Evolutionary conservation across 2,888 invertebrate genomes (phyloP).

Genomic region (Coelogynopora nodosa): DNA sequence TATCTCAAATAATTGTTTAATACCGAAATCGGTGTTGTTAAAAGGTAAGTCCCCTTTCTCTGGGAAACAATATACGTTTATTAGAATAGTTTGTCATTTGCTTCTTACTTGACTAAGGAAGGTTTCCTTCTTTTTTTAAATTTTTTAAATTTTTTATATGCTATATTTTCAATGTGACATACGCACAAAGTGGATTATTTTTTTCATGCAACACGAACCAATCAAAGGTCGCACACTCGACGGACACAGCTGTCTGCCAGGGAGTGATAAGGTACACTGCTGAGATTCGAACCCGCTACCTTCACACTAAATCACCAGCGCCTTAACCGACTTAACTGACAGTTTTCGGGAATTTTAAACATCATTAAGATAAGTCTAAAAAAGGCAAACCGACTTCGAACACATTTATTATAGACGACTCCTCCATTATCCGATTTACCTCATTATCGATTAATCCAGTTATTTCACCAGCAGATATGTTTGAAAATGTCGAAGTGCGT

Average conservation of each 20-base stretch:
- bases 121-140: not conserved
- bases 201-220: no score
- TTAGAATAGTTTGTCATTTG: not conserved
- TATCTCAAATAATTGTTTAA: conserved; percentile 15
- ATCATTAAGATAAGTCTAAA: not conserved
- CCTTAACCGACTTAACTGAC: not conserved
- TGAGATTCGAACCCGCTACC: no score
- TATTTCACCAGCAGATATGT: not conserved
- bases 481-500: not conserved
- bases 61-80: conserved; percentile 1
- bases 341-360: not conserved
- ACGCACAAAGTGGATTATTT: no score
- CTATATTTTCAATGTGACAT: no score
- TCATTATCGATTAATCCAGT: conserved; percentile 1
- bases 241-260: no score
- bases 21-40: conserved; percentile 16
- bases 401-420: conserved; percentile 17
- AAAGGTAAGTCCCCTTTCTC: conserved; percentile 8
- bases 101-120: not conserved
- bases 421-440: conserved; percentile 5
- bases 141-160: no score
- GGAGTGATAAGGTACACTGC: no score
- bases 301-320: no score
- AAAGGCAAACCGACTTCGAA: conserved; percentile 13
- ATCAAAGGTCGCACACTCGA: no score